Conservation (phyloP, 1,140 invertebrate species). For the Heliconius congener region DNA sequence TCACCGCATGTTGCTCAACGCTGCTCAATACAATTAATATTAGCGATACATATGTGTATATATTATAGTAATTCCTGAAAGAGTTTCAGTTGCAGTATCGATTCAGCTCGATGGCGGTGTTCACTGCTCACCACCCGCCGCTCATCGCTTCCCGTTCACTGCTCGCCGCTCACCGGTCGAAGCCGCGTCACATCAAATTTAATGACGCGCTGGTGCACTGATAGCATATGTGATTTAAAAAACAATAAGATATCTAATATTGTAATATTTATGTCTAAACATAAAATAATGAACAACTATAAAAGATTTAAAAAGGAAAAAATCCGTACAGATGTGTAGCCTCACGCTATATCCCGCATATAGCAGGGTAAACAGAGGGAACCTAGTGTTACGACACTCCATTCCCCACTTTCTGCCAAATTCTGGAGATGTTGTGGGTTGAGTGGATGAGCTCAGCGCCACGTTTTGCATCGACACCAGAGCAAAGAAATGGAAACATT, state of each 20-base stretch:
- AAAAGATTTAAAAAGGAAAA: no score
- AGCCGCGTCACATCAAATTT: slow-evolving; percentile 15
- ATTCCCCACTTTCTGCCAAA: no score
- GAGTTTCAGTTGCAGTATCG: background rate
- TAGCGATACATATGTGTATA: background rate
- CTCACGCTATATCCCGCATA: no score
- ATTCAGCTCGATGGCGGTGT: background rate
- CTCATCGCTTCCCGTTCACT: no score
- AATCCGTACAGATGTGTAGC: no score
- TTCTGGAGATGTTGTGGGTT: no score
- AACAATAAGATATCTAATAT: background rate
- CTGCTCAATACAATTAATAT: background rate
- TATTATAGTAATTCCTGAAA: slow-evolving; percentile 12
- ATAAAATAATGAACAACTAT: no score
- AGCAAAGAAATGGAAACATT: no score
- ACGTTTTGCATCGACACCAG: no score
- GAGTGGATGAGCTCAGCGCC: no score
- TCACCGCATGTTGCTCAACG: background rate
- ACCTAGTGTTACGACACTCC: no score
- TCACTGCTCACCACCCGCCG: background rate
- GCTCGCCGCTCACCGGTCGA: background rate
- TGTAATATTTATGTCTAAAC: background rate
- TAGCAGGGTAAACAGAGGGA: no score
- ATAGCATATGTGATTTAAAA: background rate
- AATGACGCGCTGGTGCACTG: slow-evolving; percentile 7